Evolutionary conservation across 2,113 vertebrate species (phyloP), one percentile per base, ranked within the genome.

Genomic region (Indicator indicator): DNA sequence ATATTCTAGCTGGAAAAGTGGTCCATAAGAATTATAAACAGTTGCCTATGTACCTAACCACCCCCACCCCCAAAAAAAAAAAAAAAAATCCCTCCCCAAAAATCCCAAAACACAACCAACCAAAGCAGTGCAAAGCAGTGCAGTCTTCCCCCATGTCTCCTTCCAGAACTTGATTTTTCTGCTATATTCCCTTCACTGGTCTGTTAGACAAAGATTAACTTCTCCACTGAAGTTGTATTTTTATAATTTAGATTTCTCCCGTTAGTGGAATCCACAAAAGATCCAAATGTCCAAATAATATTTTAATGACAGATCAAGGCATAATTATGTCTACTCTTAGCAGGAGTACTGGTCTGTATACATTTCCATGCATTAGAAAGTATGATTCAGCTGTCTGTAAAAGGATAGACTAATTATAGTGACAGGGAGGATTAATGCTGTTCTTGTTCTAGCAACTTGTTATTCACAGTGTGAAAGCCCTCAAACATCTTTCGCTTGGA

Each of bases 311-410:
- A 93, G 69, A 94, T 93, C 79, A 95, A 89, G 85, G 85, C 89
- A 88, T 93, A 96, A 96, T 93, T 89, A 94, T 48, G 85, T 83
- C 79, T 95, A 65, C 58, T 91, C 58, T 78, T 95, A 93, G 85
- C 89, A 86, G 88, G 85, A 95, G 58, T 95, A 95, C 73, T 81
- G 91, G 89, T 96, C 80, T 96, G 86, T 95, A 94, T 95, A 91
- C 59, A 83, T 95, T 96, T 97, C 90, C 95, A 95, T 96, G 94
- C 72, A 97, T 97, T 93, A 95, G 64, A 91, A 97, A 95, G 89
- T 96, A 95, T 86, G 93, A 96, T 96, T 97, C 94, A 96, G 91
- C 93, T 95, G 89, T 93, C 91, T 90, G 69, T 95, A 89, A 89
- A 91, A 93, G 88, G 94, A 95, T 95, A 91, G 91, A 83, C 93